These are phyloP conservation scores for Tychaedon coryphoeus DNA, from an alignment of 2,113 vertebrate species.

Conservation along the genomic window DNA sequence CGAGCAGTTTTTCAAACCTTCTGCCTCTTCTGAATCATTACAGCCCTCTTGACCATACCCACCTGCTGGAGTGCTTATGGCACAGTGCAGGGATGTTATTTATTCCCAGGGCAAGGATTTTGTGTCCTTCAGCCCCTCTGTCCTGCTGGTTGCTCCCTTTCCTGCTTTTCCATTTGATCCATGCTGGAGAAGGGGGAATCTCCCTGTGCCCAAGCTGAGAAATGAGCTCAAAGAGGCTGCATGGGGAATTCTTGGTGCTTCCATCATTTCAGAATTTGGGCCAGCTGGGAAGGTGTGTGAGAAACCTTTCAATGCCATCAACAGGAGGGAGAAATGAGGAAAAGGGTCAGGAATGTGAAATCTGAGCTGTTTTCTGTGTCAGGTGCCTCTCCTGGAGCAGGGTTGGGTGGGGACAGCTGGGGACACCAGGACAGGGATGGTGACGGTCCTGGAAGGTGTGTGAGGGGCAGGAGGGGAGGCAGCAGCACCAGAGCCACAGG, in stretches of 20 bases:
- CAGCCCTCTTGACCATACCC: background rate
- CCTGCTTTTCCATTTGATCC: background rate
- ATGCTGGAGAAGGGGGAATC: fast-evolving
- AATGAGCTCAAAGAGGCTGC: background rate
- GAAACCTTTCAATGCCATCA: background rate
- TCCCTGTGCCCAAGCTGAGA: background rate
- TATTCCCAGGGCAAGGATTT: background rate
- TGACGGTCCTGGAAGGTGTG: background rate
- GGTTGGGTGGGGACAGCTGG: background rate
- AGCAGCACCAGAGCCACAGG: background rate
- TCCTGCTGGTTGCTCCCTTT: background rate
- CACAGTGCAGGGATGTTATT: background rate
- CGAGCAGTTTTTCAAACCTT: background rate
- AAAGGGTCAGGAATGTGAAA: background rate
- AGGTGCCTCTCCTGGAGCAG: background rate
- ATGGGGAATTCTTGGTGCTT: background rate
- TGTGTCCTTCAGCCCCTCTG: background rate
- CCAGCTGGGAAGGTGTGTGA: background rate
- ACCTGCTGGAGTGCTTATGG: background rate
- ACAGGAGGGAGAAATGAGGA: background rate
- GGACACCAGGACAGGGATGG: background rate
- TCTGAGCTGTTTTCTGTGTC: background rate
- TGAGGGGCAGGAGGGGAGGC: background rate
- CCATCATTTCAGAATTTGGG: background rate
- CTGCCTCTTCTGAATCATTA: background rate